These are phyloP conservation scores for Tachyglossus aculeatus DNA, from an alignment of 2,797 vertebrate genomes.

Conservation along the genomic window DNA sequence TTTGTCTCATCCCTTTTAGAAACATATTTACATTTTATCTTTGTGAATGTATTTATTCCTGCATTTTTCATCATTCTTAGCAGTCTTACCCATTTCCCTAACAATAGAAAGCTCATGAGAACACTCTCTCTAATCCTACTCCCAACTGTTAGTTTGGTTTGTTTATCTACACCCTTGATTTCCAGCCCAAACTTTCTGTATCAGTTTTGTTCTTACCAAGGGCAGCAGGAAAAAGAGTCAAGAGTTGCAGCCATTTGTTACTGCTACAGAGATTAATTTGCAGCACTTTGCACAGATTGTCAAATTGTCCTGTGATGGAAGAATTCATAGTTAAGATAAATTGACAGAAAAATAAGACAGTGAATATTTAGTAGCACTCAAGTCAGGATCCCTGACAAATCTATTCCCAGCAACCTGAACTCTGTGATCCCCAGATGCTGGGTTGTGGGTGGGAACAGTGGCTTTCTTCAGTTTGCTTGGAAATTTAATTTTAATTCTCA, in stretches of 20 bases:
- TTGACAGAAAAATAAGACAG: too few species aligned
- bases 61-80: conserved; percentile 39
- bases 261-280: conserved; percentile 58
- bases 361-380: too few species aligned
- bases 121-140: conserved; percentile 59
- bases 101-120: conserved; percentile 38
- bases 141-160: conserved; percentile 65
- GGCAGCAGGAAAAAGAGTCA: conserved; percentile 62
- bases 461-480: too few species aligned
- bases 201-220: conserved; percentile 63
- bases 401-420: too few species aligned
- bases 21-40: not conserved
- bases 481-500: too few species aligned
- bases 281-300: conserved; percentile 57
- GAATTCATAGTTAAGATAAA: conserved; percentile 17
- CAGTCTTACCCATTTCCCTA: conserved; percentile 41
- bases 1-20: conserved; percentile 20
- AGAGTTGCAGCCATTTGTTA: conserved; percentile 70
- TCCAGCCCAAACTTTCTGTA: conserved; percentile 69
- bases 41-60: not conserved
- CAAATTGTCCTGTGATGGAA: conserved; percentile 60
- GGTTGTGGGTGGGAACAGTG: too few species aligned
- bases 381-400: too few species aligned
- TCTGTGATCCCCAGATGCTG: too few species aligned
- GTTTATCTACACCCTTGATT: conserved; percentile 73